A percentile compares a stretch with the other conserved stretches of the same genome.
Conservation (phyloP, 1,140 invertebrate species). For the Philopotamus ludificatus region DNA sequence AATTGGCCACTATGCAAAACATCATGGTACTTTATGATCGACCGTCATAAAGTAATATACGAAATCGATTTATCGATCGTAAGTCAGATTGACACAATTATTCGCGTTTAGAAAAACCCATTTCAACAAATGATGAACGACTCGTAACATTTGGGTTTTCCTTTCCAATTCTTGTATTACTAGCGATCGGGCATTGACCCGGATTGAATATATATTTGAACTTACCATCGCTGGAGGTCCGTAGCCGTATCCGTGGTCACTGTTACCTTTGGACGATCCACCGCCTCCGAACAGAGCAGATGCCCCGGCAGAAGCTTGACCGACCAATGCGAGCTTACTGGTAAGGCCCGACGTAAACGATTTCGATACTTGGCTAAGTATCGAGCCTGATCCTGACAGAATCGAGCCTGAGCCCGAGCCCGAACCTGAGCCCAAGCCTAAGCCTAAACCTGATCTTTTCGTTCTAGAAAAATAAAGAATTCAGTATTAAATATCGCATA, state of each 20-base stretch:
- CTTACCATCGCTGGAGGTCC: constrained; percentile 54
- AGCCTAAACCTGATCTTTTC: constrained; percentile 51
- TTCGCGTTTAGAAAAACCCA: too few species aligned
- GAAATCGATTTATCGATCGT: too few species aligned
- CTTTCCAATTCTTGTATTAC: too few species aligned
- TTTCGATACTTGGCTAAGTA: constrained; percentile 50
- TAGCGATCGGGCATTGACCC: too few species aligned
- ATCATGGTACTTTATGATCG: too few species aligned
- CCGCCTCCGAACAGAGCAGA: constrained; percentile 57
- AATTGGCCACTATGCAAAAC: too few species aligned
- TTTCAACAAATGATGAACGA: too few species aligned
- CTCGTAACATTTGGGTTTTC: too few species aligned
- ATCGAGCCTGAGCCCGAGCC: constrained; percentile 52
- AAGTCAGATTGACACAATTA: too few species aligned
- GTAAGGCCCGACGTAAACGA: constrained; percentile 56
- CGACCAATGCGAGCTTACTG: constrained; percentile 58
- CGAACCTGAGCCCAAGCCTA: constrained; percentile 51
- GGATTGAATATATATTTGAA: too few species aligned
- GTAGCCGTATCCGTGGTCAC: constrained; percentile 50
- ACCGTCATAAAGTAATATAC: too few species aligned
- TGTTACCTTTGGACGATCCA: constrained; percentile 58
- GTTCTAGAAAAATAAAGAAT: constrained; percentile 21
- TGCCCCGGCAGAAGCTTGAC: constrained; percentile 56
- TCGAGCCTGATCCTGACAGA: constrained; percentile 52
- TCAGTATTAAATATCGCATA: too few species aligned